Base-by-base conservation (phyloP, 1,140 invertebrate species). In the Pristionchus pacificus region DNA sequence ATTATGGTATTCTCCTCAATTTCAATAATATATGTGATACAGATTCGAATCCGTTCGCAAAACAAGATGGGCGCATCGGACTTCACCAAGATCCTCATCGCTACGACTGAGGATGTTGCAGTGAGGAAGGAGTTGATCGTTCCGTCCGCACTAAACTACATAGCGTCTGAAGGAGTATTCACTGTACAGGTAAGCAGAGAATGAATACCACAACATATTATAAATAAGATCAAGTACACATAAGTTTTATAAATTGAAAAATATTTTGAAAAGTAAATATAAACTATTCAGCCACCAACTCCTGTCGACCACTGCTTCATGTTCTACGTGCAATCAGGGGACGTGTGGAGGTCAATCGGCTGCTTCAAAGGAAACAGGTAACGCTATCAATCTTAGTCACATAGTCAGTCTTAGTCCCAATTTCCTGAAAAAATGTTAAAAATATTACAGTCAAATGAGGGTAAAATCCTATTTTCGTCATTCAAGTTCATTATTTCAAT, bases 251-350 rank as follows among this genome's bases (percentile, higher is more conserved):
- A 49, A 10, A 19, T 6, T 49, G 38, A 6, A 49, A 49, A 49
- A 6, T 2, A 38, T 19, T 24, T 33, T 33, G 25, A 30, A 30
- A 0, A 30, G 28, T 1, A 29, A 0, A 29, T n/a, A 29, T n/a
- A 2, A 65, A 65, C 24, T 19, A 24, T 68, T 30, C 66, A 68
- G 66, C 66, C 66, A 58, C 30, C 59, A 30, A 55, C 60, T 25
- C 66, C 66, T 33, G 33, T 58, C 19, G 66, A 68, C 27, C 31
- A 55, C 15, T 68, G 66, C 66, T 60, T 58, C 33, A 10, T 68
- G 15, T 31, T 68, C 2, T 68, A 68, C 57, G 31, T 68, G 2
- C 60, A 33, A 24, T 24, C 33, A 24, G 30, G 60, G 38, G 66
- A 58, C 30, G 60, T 68, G 15, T 68, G 66, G 66, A 58, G 66